Base-by-base conservation (phyloP, 2,888 invertebrate species). In the Sinodicranocentrus sp. region DNA sequence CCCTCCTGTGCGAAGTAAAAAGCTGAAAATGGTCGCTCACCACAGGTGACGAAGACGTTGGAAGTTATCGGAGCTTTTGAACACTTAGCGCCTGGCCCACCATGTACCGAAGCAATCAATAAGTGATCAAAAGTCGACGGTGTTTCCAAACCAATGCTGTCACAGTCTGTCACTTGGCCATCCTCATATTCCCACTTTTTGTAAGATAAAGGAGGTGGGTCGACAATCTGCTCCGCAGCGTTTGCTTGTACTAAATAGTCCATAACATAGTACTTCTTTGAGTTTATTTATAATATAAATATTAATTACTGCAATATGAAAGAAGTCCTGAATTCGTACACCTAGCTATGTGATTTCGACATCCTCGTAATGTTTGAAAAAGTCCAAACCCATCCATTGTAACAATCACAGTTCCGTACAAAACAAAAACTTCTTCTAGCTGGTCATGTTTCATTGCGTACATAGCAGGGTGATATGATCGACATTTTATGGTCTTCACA, bases 1-100 rank as follows among this genome's bases (percentile, higher is more conserved):
- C 97, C 97, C 92, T 98, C 98, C 73, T 96, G 92, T 5, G 96
- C 97, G 91, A 95, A 95, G 91, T 97, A 97, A 91, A 97, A 97
- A 0, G 96, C 96, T 82, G 97, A 90, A 91, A 94, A 98, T 0
- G 98, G 98, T 83, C 94, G 94, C 5, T 93, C 92, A 0, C 98
- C 98, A 8, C 94, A 94, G 10, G 94, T 94, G 54, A 97, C 76
- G 71, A 88, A 88, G 25, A 88, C 82, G 73, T 77, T 85, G 2
- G 84, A 88, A 44, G 88, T 88, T n/a, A 79, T 83, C 0, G 87
- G 87, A 15, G 83, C 54, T 44, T 84, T 59, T 23, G 68, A 77
- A 33, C 90, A 92, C 91, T 92, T 92, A 15, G 94, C 92, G 89
- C 93, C 93, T 91, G 94, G 94, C 82, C 95, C 95, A 44, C 94